phyloP scores from a whole-genome alignment of 1,140 invertebrate genomes.

The Lerema accius region DNA sequence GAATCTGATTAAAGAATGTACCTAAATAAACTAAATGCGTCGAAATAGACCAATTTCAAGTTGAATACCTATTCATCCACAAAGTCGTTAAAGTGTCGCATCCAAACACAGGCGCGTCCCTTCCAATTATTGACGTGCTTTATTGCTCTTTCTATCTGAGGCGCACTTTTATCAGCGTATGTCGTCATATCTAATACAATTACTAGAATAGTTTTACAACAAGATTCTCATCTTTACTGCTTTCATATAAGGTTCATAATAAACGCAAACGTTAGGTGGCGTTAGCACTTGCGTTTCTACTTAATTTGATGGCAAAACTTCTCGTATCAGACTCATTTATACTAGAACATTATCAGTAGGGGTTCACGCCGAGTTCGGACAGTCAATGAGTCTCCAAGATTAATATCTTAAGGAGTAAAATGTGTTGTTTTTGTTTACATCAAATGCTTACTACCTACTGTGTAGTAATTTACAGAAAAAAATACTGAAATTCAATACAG shows the following conservation, averaged over 20 bases:
- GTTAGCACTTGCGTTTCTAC: conserved; percentile 51
- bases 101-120: conserved; percentile 54
- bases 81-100: conserved; percentile 34
- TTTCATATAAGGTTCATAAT: conserved; percentile 7
- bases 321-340: conserved; percentile 69
- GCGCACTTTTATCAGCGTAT: conserved; percentile 60
- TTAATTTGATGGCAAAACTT: conserved; percentile 77
- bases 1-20: neutral
- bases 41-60: conserved; percentile 2
- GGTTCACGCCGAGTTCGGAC: conserved; percentile 55
- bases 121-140: conserved; percentile 66
- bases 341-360: conserved; percentile 57
- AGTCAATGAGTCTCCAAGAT: conserved; percentile 57
- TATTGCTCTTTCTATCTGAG: conserved; percentile 59
- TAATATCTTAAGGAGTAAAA: conserved; percentile 55
- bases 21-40: neutral
- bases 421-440: conserved; percentile 50
- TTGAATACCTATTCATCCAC: conserved; percentile 26
- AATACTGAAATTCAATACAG: too few species aligned
- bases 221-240: conserved; percentile 39
- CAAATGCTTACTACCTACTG: too few species aligned
- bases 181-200: conserved; percentile 43
- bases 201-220: conserved; percentile 12
- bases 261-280: conserved; percentile 13
- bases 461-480: neutral